Base-by-base conservation (phyloP, 2,888 invertebrate species). In the Megastigmus dorsalis region DNA sequence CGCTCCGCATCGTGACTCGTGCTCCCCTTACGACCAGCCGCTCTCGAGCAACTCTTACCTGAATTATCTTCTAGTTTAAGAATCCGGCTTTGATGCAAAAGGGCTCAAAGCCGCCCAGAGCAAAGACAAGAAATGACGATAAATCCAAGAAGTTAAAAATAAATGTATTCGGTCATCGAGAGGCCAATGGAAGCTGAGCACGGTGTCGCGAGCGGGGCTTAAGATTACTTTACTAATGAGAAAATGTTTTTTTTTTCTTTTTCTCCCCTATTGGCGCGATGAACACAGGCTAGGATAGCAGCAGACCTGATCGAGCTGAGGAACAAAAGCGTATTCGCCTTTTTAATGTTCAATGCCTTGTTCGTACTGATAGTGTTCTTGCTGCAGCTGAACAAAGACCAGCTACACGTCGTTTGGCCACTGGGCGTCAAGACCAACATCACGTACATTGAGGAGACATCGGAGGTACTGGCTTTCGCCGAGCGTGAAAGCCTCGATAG, bases 341-440 rank as follows among this genome's bases (percentile, higher is more conserved):
- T 98, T 93, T 95, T 98, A 91, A 98, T 99, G 98, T 95, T 98
- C 92, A 99, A 99, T 93, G 96, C 98, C 89, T 93, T 99, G 88
- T 99, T 98, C 93, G 97, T 98, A 89, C 94, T 99, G 91, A 96
- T 98, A 90, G 97, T 99, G 88, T 97, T 99, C 91, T 95, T 99
- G 90, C 95, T 99, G 89, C 98, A 99, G 93, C 93, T 98, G 90
- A 97, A 98, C 92, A 98, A 98, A 93, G 97, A 97, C 92, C 95
- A 96, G 91, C 93, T 98, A 89, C 97, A 98, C 91, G 94, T 98
- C 90, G 93, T 96, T 91, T 98, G 98, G 98, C 98, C 97, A 88
- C 93, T 97, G 88, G 96, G 96, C 89, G 94, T 96, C 90, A 95
- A 95, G 92, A 96, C 95, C 89, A 97, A 97, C 91, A 95, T 97